Percentiles rank a stretch among this genome's conserved stretches.
Evolutionary conservation across 2,888 invertebrate genomes (phyloP).

Genomic region (Agonopterix heracliana): DNA sequence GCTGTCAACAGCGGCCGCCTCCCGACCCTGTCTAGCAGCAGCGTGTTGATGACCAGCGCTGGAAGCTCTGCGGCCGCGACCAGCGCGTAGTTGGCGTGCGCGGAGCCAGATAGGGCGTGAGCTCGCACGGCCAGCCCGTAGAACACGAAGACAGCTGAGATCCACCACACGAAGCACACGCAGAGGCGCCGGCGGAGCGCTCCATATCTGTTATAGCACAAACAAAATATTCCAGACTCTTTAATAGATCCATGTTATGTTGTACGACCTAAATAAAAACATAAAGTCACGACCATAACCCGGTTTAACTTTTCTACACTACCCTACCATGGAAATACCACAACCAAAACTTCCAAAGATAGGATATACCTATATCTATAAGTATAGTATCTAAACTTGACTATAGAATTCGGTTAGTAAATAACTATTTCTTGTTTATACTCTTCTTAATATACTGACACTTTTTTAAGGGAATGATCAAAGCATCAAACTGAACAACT

Average conservation of each 20-base stretch:
- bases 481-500: no score
- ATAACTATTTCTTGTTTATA: no score
- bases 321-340: neutral
- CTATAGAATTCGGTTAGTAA: no score
- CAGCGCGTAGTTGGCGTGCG: constrained; percentile 58
- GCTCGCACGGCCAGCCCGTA: constrained; percentile 64
- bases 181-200: constrained; percentile 52
- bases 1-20: constrained; percentile 56
- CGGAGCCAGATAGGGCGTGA: constrained; percentile 51
- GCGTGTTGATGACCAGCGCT: constrained; percentile 54
- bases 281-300: no score
- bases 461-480: no score
- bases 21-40: constrained; percentile 59
- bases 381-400: no score
- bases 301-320: no score
- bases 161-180: constrained; percentile 66
- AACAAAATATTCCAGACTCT: neutral
- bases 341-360: no score
- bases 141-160: constrained; percentile 64
- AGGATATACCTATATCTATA: no score
- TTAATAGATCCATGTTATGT: neutral
- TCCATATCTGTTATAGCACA: constrained; percentile 36
- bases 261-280: neutral
- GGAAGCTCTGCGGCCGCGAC: constrained; percentile 60
- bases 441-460: no score